Conservation (phyloP, 2,797 vertebrate species). For the Onychomys arenicola region DNA sequence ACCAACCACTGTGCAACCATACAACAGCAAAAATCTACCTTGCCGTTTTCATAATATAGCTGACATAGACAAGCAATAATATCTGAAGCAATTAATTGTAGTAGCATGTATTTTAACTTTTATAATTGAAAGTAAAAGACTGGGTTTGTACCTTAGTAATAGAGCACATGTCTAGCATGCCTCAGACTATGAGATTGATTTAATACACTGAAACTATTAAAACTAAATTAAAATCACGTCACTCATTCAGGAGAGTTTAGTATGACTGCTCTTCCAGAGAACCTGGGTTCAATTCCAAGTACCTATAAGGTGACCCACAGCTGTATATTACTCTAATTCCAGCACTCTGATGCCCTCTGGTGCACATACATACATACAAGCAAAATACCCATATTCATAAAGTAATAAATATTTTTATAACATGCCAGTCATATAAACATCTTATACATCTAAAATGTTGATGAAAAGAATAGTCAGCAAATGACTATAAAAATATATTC, state of each 20-base stretch:
- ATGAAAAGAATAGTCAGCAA: neutral
- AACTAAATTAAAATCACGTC: too few species aligned
- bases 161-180: too few species aligned
- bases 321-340: neutral
- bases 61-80: neutral
- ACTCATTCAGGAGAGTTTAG: neutral
- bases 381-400: neutral
- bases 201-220: neutral
- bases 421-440: neutral
- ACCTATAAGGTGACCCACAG: neutral
- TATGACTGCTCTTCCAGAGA: neutral
- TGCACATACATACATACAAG: neutral
- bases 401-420: neutral
- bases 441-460: neutral
- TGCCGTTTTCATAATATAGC: neutral
- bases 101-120: neutral
- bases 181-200: neutral
- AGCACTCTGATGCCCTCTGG: neutral
- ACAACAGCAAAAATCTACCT: neutral
- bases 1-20: neutral
- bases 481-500: neutral
- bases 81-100: neutral
- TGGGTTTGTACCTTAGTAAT: neutral
- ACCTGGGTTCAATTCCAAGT: neutral
- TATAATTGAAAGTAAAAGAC: neutral